Evolutionary conservation across 2,888 invertebrate genomes (phyloP).

Genomic region (Venusia cambrica): DNA sequence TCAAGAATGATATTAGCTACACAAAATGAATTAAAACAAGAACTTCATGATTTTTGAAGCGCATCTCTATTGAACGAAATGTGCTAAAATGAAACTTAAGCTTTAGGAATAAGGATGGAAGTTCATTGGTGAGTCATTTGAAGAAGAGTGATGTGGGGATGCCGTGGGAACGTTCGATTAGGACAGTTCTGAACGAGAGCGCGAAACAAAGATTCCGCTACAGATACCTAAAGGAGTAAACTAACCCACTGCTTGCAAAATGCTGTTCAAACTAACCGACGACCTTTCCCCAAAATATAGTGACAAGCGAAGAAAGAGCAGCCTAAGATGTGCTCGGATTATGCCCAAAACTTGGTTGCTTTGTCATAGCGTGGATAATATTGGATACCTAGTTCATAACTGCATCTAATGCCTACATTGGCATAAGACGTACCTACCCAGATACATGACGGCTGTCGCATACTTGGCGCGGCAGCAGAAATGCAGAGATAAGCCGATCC

Average conservation of each 20-base stretch:
- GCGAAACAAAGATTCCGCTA: conserved; percentile 53
- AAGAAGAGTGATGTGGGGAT: conserved; percentile 54
- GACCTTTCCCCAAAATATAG: no score
- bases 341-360: no score
- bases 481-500: conserved; percentile 76
- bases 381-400: no score
- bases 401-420: no score
- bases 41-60: conserved; percentile 47
- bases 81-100: conserved; percentile 1
- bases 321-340: no score
- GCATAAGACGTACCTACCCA: no score
- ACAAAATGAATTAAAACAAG: conserved; percentile 41
- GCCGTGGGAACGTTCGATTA: conserved; percentile 71
- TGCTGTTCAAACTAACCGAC: no score
- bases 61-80: conserved; percentile 38
- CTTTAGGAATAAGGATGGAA: conserved; percentile 1
- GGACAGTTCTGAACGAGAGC: conserved; percentile 57
- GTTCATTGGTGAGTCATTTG: not conserved
- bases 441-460: conserved; percentile 58
- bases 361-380: no score
- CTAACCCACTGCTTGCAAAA: no score
- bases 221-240: conserved; percentile 43
- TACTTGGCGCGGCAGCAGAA: conserved; percentile 69
- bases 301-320: no score
- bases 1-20: conserved; percentile 5